Percentiles rank a stretch among this genome's conserved stretches.
These are phyloP conservation scores for Sminthurinus signatus DNA, from an alignment of 1,140 invertebrate genomes.

Conservation along the genomic window DNA sequence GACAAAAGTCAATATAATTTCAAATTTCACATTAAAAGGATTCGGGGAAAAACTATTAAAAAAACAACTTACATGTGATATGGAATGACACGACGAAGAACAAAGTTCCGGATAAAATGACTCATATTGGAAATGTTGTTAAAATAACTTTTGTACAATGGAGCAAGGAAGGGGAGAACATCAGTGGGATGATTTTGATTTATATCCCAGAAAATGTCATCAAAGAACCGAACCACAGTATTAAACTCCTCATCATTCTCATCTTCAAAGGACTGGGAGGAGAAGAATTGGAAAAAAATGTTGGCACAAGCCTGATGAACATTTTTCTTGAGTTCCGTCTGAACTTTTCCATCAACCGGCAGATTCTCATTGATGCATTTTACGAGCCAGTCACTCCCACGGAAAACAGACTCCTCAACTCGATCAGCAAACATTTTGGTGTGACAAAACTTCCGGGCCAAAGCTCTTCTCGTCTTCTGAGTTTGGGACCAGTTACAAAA, in stretches of 20 bases:
- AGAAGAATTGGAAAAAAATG: conserved; percentile 82
- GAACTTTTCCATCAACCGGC: neutral
- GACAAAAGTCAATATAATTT: too few relatives aligned
- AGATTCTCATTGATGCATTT: conserved; percentile 10
- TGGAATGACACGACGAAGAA: conserved; percentile 32
- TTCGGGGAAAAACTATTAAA: too few relatives aligned
- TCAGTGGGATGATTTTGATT: conserved; percentile 40
- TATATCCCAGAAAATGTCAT: conserved; percentile 77
- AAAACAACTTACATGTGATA: conserved; percentile 30
- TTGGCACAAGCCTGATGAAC: conserved; percentile 67
- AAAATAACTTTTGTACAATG: conserved; percentile 27
- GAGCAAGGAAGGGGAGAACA: conserved; percentile 31
- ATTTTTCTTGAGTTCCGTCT: conserved; percentile 53
- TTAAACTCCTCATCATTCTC: conserved; percentile 55
- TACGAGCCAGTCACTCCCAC: conserved; percentile 3
- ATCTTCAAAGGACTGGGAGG: conserved; percentile 63
- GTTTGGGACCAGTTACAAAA: conserved; percentile 80
- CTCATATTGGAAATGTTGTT: conserved; percentile 32
- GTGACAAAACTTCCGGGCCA: conserved; percentile 39
- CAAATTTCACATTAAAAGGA: too few relatives aligned
- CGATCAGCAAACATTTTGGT: conserved; percentile 24
- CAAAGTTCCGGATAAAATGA: conserved; percentile 30
- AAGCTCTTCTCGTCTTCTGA: conserved; percentile 58
- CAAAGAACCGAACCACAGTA: conserved; percentile 64
- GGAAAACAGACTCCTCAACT: conserved; percentile 19